phyloP scores from a whole-genome alignment of 2,888 invertebrate species.

The Sycophila texana region DNA sequence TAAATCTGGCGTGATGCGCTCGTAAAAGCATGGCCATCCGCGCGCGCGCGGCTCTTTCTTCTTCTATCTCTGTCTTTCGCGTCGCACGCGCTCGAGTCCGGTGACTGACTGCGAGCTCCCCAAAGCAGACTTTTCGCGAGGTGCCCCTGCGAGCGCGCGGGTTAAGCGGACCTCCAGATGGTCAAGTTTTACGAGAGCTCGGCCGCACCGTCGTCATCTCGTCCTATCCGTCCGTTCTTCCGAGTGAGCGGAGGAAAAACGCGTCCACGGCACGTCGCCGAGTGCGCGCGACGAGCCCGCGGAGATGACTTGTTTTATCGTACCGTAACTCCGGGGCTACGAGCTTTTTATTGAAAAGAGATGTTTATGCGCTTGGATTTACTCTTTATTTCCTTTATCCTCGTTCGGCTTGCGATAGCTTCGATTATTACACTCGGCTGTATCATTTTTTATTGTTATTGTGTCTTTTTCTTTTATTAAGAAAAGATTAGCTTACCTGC shows the following conservation, averaged over 20 bases:
- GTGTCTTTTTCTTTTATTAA: too few relatives aligned
- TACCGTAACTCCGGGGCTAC: slow-evolving; percentile 64
- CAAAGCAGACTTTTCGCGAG: slow-evolving; percentile 29
- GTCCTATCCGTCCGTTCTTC: not conserved
- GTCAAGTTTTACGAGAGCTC: slow-evolving; percentile 68
- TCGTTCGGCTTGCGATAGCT: too few relatives aligned
- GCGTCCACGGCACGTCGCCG: not conserved
- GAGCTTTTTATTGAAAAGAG: slow-evolving; percentile 53
- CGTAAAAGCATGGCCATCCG: slow-evolving; percentile 67
- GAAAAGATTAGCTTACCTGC: too few relatives aligned
- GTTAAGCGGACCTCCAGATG: slow-evolving; percentile 65
- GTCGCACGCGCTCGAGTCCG: slow-evolving; percentile 7
- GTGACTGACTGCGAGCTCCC: not conserved
- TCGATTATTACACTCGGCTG: too few relatives aligned
- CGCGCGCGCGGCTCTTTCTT: slow-evolving; percentile 29
- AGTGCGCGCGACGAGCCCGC: slow-evolving; percentile 7
- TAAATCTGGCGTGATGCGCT: slow-evolving; percentile 73
- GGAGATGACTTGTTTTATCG: slow-evolving; percentile 68
- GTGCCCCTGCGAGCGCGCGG: slow-evolving; percentile 43
- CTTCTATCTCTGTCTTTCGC: not conserved
- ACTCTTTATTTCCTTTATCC: slow-evolving; percentile 7
- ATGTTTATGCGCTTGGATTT: slow-evolving; percentile 44
- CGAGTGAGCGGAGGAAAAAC: slow-evolving; percentile 1
- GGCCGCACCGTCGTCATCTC: slow-evolving; percentile 10
- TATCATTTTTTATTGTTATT: too few relatives aligned